Percentiles rank a stretch among this genome's conserved stretches.
Evolutionary conservation across 2,113 vertebrate species (phyloP).

Genomic region (Pollachius pollachius): DNA sequence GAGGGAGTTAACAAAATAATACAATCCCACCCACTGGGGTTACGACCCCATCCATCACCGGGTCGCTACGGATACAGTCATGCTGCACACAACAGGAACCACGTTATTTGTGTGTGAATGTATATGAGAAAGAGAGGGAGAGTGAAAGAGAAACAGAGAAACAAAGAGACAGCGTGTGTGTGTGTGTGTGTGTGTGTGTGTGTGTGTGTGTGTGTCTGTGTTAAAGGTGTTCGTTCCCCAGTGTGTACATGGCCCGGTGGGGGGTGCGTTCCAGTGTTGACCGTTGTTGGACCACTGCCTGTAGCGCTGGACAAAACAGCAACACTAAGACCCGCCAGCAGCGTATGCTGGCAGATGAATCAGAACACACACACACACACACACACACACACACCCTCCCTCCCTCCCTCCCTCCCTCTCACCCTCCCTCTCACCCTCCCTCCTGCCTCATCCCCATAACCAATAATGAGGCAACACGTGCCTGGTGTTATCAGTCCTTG

Average conservation of each 20-base stretch:
- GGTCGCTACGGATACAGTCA: background rate
- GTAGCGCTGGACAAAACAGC: background rate
- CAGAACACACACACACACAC: too few species aligned
- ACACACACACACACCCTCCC: too few species aligned
- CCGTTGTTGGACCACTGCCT: too few species aligned
- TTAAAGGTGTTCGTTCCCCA: too few species aligned
- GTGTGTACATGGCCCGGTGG: background rate
- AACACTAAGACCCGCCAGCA: background rate
- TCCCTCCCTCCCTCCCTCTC: background rate
- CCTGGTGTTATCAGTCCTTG: background rate
- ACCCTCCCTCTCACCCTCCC: too few species aligned
- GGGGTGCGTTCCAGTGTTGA: background rate
- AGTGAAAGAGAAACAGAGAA: too few species aligned
- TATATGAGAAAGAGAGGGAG: too few species aligned
- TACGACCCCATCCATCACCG: slow-evolving; percentile 22
- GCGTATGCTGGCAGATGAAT: background rate
- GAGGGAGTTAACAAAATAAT: slow-evolving; percentile 19
- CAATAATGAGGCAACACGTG: background rate
- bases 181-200: background rate
- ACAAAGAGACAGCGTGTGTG: background rate
- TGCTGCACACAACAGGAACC: background rate
- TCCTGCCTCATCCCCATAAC: too few species aligned
- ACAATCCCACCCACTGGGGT: background rate
- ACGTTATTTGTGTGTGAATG: background rate
- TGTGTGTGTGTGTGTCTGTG: background rate